These are phyloP conservation scores for Unio delphinus DNA, from an alignment of 2,888 invertebrate genomes.

Conservation along the genomic window DNA sequence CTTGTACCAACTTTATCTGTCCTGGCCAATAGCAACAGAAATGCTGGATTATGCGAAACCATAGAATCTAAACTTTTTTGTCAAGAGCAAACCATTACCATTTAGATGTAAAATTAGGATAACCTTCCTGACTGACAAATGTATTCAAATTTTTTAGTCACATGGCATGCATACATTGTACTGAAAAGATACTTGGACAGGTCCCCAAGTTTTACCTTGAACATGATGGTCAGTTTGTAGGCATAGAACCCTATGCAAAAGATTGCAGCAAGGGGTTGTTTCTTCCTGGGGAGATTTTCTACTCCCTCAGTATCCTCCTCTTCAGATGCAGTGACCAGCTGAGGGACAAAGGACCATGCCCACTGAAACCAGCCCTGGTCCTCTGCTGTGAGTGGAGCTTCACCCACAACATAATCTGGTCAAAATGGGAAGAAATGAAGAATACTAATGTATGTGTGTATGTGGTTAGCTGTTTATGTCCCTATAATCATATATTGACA, in stretches of 20 bases:
- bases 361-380: slow-evolving; percentile 70
- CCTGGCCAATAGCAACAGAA: too few species aligned
- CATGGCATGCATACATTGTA: too few species aligned
- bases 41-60: too few species aligned
- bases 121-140: too few species aligned
- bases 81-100: too few species aligned
- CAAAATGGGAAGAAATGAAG: background rate
- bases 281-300: slow-evolving; percentile 51
- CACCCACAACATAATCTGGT: slow-evolving; percentile 20
- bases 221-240: slow-evolving; percentile 79
- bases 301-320: slow-evolving; percentile 41
- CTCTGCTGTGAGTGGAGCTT: slow-evolving; percentile 1
- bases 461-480: background rate
- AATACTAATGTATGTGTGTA: background rate
- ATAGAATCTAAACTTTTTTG: too few species aligned
- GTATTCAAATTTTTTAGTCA: too few species aligned
- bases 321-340: slow-evolving; percentile 63
- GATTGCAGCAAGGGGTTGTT: slow-evolving; percentile 64
- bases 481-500: background rate
- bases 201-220: slow-evolving; percentile 76
- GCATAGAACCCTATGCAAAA: slow-evolving; percentile 82
- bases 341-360: slow-evolving; percentile 73
- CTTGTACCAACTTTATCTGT: too few species aligned
- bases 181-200: background rate
- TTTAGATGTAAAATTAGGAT: too few species aligned